Conservation (phyloP, 2,113 vertebrate species). For the cattle (Bos taurus) region ARS-UCD2.0 NC_037349.1:23978001-23978500, state of each 20-base stretch:
- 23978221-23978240: background rate
- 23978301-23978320: background rate
- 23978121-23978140: background rate
- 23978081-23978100: fast-evolving
- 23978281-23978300: no score
- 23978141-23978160: background rate
- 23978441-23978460: background rate
- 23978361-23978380: background rate
- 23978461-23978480: background rate
- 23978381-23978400: background rate
- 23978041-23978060: background rate
- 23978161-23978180: background rate
- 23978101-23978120: background rate
- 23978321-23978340: background rate
- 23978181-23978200: background rate
- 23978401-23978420: background rate
- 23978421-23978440: background rate
- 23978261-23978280: background rate
- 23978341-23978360: background rate
- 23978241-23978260: background rate
- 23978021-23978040: no score
- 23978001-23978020: background rate
- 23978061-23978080: background rate
- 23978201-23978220: background rate
- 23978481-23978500: background rate